Evolutionary conservation across 2,113 vertebrate species (phyloP).

Genomic region (Dasyurus viverrinus): DNA sequence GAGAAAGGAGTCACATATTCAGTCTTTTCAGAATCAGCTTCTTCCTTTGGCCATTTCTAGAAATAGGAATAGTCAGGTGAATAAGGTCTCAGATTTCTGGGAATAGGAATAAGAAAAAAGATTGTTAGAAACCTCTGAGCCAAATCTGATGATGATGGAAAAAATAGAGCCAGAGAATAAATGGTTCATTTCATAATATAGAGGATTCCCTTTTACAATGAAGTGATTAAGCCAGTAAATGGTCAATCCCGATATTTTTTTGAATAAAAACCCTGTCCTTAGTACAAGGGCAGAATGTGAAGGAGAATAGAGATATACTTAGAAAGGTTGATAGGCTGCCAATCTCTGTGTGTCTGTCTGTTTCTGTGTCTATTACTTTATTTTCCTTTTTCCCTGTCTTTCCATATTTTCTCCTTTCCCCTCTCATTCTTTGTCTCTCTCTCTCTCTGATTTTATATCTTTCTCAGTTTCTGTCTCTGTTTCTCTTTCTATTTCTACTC

Average conservation of each 20-base stretch:
- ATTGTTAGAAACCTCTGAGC: not conserved
- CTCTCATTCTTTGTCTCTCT: too few relatives aligned
- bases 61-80: not conserved
- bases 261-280: not conserved
- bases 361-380: too few relatives aligned
- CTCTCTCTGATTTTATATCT: too few relatives aligned
- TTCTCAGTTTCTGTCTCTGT: too few relatives aligned
- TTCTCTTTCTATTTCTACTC: too few relatives aligned
- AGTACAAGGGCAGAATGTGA: not conserved
- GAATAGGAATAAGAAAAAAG: not conserved
- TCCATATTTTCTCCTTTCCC: not conserved
- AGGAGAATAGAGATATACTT: not conserved
- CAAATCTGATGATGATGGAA: not conserved
- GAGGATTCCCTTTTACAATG: not conserved
- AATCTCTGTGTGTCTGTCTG: not conserved
- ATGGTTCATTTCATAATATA: not conserved
- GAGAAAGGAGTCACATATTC: not conserved
- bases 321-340: not conserved
- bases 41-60: not conserved
- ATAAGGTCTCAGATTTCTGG: not conserved
- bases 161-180: not conserved
- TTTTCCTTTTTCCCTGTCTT: not conserved
- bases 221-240: not conserved
- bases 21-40: not conserved
- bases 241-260: not conserved